Evolutionary conservation across 2,797 vertebrate genomes (phyloP).

Genomic region (Thalassophryne amazonica): DNA sequence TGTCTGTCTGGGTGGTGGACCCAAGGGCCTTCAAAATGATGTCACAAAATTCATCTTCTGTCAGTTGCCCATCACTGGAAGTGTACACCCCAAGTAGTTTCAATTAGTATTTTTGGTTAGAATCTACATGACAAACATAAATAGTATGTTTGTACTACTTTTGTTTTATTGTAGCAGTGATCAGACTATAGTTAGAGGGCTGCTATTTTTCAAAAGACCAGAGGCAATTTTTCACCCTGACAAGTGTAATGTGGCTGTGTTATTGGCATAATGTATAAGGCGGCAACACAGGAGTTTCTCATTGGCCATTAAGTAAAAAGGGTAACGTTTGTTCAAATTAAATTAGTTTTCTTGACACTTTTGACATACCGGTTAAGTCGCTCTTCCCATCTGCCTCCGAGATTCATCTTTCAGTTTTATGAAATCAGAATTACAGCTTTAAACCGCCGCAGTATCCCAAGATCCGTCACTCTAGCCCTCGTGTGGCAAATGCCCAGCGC

Average conservation of each 20-base stretch:
- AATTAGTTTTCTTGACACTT: slow-evolving; percentile 53
- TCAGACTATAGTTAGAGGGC: slow-evolving; percentile 23
- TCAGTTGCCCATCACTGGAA: too few relatives aligned
- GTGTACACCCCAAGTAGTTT: too few relatives aligned
- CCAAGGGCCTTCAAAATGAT: too few relatives aligned
- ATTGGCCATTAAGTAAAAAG: slow-evolving; percentile 29
- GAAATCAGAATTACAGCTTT: slow-evolving; percentile 64
- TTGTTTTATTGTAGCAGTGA: slow-evolving; percentile 40
- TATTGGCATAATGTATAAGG: slow-evolving; percentile 47
- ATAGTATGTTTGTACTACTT: too few relatives aligned
- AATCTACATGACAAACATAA: too few relatives aligned
- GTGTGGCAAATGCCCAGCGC: slow-evolving; percentile 19
- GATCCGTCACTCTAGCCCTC: slow-evolving; percentile 34
- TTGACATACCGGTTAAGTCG: slow-evolving; percentile 39
- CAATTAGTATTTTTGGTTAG: too few relatives aligned
- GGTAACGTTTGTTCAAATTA: slow-evolving; percentile 41
- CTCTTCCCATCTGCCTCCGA: slow-evolving; percentile 6
- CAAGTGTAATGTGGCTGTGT: slow-evolving; percentile 43
- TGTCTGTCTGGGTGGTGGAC: too few relatives aligned
- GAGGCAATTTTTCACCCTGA: slow-evolving; percentile 49
- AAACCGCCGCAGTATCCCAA: slow-evolving; percentile 51
- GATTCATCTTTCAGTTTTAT: slow-evolving; percentile 52
- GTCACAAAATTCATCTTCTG: too few relatives aligned
- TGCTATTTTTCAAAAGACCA: slow-evolving; percentile 47
- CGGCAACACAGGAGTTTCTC: slow-evolving; percentile 11